Evolutionary conservation across 2,113 vertebrate genomes (phyloP).

Genomic region (Oreochromis niloticus): DNA sequence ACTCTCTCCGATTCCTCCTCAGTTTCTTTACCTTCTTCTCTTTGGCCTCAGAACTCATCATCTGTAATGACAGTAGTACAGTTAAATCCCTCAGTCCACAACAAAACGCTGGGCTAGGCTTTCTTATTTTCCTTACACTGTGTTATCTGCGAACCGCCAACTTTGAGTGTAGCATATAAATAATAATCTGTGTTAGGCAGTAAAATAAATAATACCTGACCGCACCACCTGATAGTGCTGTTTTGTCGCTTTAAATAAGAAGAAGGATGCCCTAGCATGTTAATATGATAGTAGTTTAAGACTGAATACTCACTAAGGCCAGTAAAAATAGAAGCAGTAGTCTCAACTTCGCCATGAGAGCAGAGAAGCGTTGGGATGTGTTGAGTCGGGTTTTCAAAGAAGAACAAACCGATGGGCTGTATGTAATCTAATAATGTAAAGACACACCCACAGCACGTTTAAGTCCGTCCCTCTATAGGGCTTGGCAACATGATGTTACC

Average conservation of each 20-base stretch:
- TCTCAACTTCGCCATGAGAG: conserved; percentile 7
- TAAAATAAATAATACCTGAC: background rate
- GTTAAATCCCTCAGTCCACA: background rate
- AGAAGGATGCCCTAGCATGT: background rate
- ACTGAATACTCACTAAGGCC: conserved; percentile 43
- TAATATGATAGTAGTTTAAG: background rate
- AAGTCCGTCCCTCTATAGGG: background rate
- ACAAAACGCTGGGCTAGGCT: background rate
- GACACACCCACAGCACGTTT: background rate
- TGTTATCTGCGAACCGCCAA: background rate
- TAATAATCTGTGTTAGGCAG: background rate
- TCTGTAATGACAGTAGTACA: conserved; percentile 8
- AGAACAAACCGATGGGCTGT: background rate
- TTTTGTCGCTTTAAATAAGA: background rate
- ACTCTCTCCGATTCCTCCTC: conserved; percentile 63
- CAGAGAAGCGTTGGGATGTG: background rate
- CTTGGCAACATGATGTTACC: background rate
- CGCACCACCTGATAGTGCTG: background rate
- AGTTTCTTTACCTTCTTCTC: background rate
- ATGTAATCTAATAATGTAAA: background rate
- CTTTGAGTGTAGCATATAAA: background rate
- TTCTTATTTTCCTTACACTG: background rate
- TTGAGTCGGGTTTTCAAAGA: background rate
- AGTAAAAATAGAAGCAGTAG: conserved; percentile 22
- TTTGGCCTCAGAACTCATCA: background rate